Percentiles rank a stretch among this genome's conserved stretches.
Conservation (phyloP, 2,797 vertebrate genomes). For the Pangasius macronema region DNA sequence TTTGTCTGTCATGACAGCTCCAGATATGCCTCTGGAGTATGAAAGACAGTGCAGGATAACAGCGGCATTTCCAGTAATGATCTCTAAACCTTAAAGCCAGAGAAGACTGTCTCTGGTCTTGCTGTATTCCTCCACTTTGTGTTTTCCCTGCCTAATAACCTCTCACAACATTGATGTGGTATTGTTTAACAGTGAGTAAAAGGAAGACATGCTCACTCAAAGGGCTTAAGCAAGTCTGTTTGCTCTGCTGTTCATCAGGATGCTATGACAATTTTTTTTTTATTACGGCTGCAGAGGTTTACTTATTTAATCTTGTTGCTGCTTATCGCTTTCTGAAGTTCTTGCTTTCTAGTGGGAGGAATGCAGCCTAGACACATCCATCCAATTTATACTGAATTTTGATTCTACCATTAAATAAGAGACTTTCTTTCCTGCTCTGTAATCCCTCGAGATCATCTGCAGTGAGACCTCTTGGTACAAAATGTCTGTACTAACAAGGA, state of each 20-base stretch:
- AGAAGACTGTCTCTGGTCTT: background rate
- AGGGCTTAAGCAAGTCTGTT: slow-evolving; percentile 9
- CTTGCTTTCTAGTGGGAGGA: slow-evolving; percentile 19
- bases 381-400: slow-evolving; percentile 22
- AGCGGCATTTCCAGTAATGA: slow-evolving; percentile 41
- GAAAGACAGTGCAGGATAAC: slow-evolving; percentile 23
- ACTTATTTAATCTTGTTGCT: slow-evolving; percentile 18
- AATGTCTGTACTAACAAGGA: slow-evolving; percentile 1
- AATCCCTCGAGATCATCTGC: slow-evolving; percentile 3
- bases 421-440: slow-evolving; percentile 11
- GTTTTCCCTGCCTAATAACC: slow-evolving; percentile 7
- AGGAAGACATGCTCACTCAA: background rate
- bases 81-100: slow-evolving; percentile 29
- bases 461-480: background rate
- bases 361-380: slow-evolving; percentile 7
- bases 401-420: slow-evolving; percentile 13
- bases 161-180: slow-evolving; percentile 20
- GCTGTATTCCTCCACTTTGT: background rate
- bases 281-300: slow-evolving; percentile 21
- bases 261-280: slow-evolving; percentile 9
- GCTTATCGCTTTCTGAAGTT: slow-evolving; percentile 15
- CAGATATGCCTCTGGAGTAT: slow-evolving; percentile 40
- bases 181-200: slow-evolving; percentile 27
- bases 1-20: slow-evolving; percentile 30
- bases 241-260: background rate